These are phyloP conservation scores for Chrysotoxum bicinctum DNA, from an alignment of 2,888 invertebrate species.

Conservation along the genomic window DNA sequence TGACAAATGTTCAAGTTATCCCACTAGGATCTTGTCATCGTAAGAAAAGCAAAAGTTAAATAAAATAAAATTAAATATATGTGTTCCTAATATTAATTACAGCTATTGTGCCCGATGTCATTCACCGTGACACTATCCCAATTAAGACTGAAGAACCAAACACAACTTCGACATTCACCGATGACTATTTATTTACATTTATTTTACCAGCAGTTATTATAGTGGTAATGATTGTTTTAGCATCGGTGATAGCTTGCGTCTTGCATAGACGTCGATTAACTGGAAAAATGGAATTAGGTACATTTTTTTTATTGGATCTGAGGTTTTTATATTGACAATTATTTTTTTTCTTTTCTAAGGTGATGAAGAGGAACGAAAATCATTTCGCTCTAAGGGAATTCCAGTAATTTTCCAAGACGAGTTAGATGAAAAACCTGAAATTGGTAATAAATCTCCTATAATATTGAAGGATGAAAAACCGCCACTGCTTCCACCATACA, in stretches of 20 bases:
- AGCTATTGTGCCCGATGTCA: constrained; percentile 76
- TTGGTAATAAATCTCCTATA: constrained; percentile 94
- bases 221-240: constrained; percentile 92
- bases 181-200: constrained; percentile 90
- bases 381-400: constrained; percentile 91
- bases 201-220: constrained; percentile 95
- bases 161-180: constrained; percentile 82
- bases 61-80: background rate
- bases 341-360: constrained; percentile 79
- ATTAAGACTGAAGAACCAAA: constrained; percentile 79
- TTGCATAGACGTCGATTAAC: constrained; percentile 92
- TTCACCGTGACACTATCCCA: constrained; percentile 78
- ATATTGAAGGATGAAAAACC: constrained; percentile 98
- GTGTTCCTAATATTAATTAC: constrained; percentile 23
- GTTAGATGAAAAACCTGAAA: constrained; percentile 94
- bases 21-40: constrained; percentile 84
- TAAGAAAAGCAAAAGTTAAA: constrained; percentile 74
- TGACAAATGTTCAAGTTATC: constrained; percentile 83
- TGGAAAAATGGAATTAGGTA: constrained; percentile 91
- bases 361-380: constrained; percentile 91
- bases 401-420: constrained; percentile 99
- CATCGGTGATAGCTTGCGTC: constrained; percentile 93
- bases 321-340: background rate
- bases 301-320: constrained; percentile 1
- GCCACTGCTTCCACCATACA: constrained; percentile 90